A percentile compares a stretch with the other conserved stretches of the same genome.
phyloP scores from a whole-genome alignment of 2,113 vertebrate genomes.

The Dasyornis broadbenti region DNA sequence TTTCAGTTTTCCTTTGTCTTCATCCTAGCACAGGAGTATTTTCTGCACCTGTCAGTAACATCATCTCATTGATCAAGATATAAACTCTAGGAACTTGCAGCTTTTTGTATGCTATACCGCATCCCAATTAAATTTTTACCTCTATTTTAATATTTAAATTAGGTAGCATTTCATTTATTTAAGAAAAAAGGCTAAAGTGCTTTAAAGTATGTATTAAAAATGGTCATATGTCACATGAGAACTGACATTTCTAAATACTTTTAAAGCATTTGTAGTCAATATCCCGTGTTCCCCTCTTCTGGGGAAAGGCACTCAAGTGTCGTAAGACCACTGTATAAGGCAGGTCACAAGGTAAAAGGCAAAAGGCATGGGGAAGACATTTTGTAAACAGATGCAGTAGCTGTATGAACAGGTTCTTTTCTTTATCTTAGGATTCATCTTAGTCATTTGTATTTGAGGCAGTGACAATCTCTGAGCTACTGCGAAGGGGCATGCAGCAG shows the following conservation, averaged over 20 bases:
- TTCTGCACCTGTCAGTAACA: not conserved
- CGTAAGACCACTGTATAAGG: not conserved
- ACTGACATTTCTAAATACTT: not conserved
- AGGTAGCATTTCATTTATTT: not conserved
- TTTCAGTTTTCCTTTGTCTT: not conserved
- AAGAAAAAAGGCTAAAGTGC: accelerated
- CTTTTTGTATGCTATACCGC: not conserved
- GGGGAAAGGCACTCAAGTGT: not conserved
- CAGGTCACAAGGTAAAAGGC: not conserved
- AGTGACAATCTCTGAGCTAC: not conserved
- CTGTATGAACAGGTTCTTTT: not conserved
- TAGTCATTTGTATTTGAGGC: not conserved
- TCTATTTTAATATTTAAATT: not conserved
- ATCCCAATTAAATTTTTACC: not conserved
- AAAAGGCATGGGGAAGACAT: not conserved
- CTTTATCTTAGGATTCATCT: not conserved
- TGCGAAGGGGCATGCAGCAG: not conserved
- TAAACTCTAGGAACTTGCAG: not conserved
- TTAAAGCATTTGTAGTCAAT: not conserved
- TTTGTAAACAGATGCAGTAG: not conserved
- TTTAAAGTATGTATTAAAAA: not conserved
- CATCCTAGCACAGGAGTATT: not conserved
- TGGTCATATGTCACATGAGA: not conserved
- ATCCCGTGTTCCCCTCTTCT: not conserved
- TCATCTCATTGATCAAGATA: not conserved